Base-by-base conservation (phyloP, 2,113 vertebrate species). In the Leuciscus idus region DNA sequence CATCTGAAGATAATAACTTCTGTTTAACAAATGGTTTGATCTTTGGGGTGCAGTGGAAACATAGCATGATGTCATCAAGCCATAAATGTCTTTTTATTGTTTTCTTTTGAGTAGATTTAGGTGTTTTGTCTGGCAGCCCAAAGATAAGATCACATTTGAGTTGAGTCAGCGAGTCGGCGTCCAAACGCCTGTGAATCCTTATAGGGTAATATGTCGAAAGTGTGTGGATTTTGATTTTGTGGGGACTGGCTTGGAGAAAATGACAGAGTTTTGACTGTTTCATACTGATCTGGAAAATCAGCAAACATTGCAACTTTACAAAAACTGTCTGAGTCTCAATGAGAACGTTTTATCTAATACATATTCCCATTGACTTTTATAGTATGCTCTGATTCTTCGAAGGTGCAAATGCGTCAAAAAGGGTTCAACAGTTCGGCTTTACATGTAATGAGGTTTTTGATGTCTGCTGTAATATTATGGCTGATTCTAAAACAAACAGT, bases 381-480 rank as follows among this genome's bases (percentile, higher is more conserved):
- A 66, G 11, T 5, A 73, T 80, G 55, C 9, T 57, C 17, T 57
- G 75, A 57, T 36, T 23, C 76, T 43, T 57, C 8, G n/a, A 21
- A 17, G 57, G 23, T 74, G 1, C 28, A 57, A 62, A 15, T 3
- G 17, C 59, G 78, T 75, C 28, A 61, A 66, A 70, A 64, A 10
- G 12, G 36, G 36, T 52, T 77, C 15, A 26, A 64, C 61, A 11
- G 23, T 68, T 72, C 46, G 79, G 52, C 28, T 19, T 79, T 2
- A 36, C 21, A 33, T 70, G 68, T 15, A 12, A 76, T 26, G 23
- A 82, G 11, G 10, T 59, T 79, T 57, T 66, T 83, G 73, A 73
- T 57, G 48, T 68, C 75, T 87, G 72, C 30, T 83, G 39, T 84
- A 83, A 88, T 70, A 75, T 72, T 82, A 85, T 75, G 48, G 17